phyloP scores from a whole-genome alignment of 1,140 invertebrate genomes.

The Sitobion miscanthi region DNA sequence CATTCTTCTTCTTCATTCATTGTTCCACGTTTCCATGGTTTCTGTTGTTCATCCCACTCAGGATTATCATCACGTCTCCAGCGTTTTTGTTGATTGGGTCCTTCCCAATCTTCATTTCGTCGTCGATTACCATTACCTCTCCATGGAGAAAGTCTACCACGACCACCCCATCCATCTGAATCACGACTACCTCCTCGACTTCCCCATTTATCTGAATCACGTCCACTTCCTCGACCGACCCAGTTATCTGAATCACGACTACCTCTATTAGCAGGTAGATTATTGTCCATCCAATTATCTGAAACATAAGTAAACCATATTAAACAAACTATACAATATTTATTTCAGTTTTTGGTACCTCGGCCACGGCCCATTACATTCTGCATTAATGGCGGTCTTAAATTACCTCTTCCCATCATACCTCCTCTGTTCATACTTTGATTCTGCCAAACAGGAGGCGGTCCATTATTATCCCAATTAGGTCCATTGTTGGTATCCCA shows the following conservation, averaged over 20 bases:
- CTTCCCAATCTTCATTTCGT: slow-evolving; percentile 44
- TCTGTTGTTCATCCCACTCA: slow-evolving; percentile 51
- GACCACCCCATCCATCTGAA: slow-evolving; percentile 35
- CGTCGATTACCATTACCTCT: slow-evolving; percentile 25
- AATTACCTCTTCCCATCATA: slow-evolving; percentile 53
- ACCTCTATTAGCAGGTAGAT: slow-evolving; percentile 10
- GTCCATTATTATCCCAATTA: slow-evolving; percentile 50
- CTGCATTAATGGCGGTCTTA: slow-evolving; percentile 48
- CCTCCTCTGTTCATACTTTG: slow-evolving; percentile 43
- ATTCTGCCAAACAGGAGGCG: slow-evolving; percentile 31
- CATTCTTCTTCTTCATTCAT: slow-evolving; percentile 47
- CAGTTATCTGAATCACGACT: slow-evolving; percentile 45
- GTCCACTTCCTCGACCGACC: background rate
- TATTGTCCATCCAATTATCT: slow-evolving; percentile 52
- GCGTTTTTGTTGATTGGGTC: slow-evolving; percentile 49
- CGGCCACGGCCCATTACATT: slow-evolving; percentile 40
- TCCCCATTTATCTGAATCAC: slow-evolving; percentile 47
- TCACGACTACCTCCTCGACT: slow-evolving; percentile 31
- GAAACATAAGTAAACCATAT: background rate
- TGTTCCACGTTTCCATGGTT: slow-evolving; percentile 42
- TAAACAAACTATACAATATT: background rate
- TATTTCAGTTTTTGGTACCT: slow-evolving; percentile 15
- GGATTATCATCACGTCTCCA: slow-evolving; percentile 52
- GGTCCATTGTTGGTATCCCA: slow-evolving; percentile 39
- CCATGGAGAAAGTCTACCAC: slow-evolving; percentile 22